These are phyloP conservation scores for Herpetotheres cachinnans DNA, from an alignment of 2,113 vertebrate species.

Conservation along the genomic window DNA sequence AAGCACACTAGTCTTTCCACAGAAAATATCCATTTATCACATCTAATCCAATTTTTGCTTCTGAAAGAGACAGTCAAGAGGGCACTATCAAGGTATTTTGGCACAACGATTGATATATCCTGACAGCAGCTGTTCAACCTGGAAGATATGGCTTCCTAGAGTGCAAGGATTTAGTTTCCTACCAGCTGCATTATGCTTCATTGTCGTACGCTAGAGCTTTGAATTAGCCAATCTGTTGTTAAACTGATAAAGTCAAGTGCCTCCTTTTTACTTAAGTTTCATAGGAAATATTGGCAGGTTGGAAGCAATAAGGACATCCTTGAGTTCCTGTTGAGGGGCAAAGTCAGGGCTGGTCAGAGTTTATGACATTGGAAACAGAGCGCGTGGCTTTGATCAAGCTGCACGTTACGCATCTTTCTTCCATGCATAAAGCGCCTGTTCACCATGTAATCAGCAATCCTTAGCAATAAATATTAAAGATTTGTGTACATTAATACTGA, in stretches of 20 bases:
- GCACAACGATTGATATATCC: not conserved
- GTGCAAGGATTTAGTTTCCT: not conserved
- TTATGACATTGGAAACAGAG: not conserved
- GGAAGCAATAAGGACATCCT: not conserved
- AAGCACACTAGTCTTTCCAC: not conserved
- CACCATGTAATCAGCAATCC: not conserved
- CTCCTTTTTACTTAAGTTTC: not conserved
- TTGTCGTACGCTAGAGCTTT: not conserved
- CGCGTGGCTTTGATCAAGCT: not conserved
- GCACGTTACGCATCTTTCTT: not conserved
- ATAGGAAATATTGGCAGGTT: not conserved
- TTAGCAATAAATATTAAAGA: not conserved
- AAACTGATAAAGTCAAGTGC: not conserved
- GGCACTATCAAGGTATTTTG: not conserved
- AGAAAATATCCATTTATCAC: not conserved
- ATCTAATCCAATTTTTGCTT: not conserved
- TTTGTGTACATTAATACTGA: not conserved
- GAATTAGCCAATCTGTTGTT: not conserved
- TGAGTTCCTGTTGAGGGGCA: not conserved
- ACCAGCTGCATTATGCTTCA: not conserved
- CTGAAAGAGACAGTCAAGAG: not conserved
- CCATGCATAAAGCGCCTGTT: not conserved
- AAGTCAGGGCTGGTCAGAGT: not conserved
- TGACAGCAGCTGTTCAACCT: constrained; percentile 17
- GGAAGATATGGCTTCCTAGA: not conserved